Evolutionary conservation across 37 sponge, comb jelly and placozoan genomes (phyloP).

Genomic region (Amphimedon queenslandica): DNA sequence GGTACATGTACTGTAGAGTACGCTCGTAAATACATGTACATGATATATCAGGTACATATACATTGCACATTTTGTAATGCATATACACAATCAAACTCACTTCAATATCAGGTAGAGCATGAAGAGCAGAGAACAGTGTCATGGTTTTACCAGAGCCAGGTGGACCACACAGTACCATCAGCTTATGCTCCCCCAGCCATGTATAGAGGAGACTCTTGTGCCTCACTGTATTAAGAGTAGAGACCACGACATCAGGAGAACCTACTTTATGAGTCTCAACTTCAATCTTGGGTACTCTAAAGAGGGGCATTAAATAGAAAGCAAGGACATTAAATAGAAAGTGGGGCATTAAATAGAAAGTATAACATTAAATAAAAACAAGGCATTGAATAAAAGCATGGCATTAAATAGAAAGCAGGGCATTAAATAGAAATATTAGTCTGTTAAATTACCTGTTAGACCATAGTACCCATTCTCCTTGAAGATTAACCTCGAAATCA

Average conservation of each 20-base stretch:
- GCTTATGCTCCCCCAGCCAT: constrained; percentile 97
- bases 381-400: no score
- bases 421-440: no score
- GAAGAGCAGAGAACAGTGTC: constrained; percentile 96
- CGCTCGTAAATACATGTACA: no score
- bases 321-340: no score
- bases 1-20: no score
- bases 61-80: not conserved
- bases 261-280: constrained; percentile 99
- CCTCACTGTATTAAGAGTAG: constrained; percentile 96
- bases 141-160: constrained; percentile 99
- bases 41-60: no score
- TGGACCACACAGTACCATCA: constrained; percentile 96
- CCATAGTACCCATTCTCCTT: constrained; percentile 96
- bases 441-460: no score
- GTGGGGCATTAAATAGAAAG: no score
- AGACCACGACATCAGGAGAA: constrained; percentile 92
- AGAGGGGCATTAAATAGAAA: no score
- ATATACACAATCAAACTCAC: constrained; percentile 13
- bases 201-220: constrained; percentile 95
- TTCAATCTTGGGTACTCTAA: constrained; percentile 96
- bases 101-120: constrained; percentile 94
- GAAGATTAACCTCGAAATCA: constrained; percentile 91
- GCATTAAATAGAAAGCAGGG: no score
- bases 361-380: no score